Evolutionary conservation across 2,888 invertebrate genomes (phyloP), one percentile per base, ranked within the genome.

Genomic region (Tortricodes alternella): DNA sequence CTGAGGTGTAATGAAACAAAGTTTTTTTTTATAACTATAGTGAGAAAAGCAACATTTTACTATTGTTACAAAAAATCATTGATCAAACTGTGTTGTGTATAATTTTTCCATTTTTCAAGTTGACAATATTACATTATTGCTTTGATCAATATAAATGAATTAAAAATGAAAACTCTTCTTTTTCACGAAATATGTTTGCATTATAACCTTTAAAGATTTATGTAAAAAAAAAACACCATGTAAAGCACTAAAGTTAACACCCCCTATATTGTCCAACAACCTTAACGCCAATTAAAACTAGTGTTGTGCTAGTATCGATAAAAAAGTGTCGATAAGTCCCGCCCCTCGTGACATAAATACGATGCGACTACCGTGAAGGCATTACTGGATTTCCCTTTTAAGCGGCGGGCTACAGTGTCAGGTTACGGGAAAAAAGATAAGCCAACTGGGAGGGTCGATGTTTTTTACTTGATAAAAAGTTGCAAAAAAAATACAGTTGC

Each of bases 381-480:
- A 80, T 85, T 83, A 86, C 84, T 72, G 66, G 77, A 80, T 78
- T 85, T 82, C 75, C 82, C 83, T 85, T 86, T 87, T 85, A 84
- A 83, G 78, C 73, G 72, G 70, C 71, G 66, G 70, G 74, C 73
- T 71, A 75, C 72, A 71, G 87, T 85, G 80, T 88, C 81, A 66
- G 61, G 83, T 87, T 86, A 81, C 85, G 68, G 63, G 43, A 48
- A 65, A 63, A 64, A 57, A 62, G 52, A 21, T 21, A 44, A 44
- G 44, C 15, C 39, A 39, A 15, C 41, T 41, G 44, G 11, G 27
- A 24, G 24, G 8, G 35, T 27, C 15, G 32, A 18, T 39, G 1
- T 18, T 38, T 16, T 46, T 9, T 9, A 29, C 29, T 29, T n/a
- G n/a, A n/a, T n/a, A n/a, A 29, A 29, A 29, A n/a, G 4, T 5